A percentile compares a stretch with the other conserved stretches of the same genome.
Evolutionary conservation across 2,888 invertebrate species (phyloP).

Genomic region (Lydus trimaculatus): DNA sequence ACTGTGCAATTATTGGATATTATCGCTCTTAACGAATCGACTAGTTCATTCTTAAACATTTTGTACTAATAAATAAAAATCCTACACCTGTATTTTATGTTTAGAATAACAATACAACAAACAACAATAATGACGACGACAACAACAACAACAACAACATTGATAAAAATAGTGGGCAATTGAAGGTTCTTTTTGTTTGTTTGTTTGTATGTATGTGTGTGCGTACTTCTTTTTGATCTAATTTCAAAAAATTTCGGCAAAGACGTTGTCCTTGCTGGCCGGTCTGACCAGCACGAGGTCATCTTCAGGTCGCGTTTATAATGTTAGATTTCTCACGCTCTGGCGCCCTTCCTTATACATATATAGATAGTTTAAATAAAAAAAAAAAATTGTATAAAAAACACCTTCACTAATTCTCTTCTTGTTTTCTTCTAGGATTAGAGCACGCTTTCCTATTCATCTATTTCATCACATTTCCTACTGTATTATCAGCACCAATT

Average conservation of each 20-base stretch:
- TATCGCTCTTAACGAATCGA: conserved; percentile 48
- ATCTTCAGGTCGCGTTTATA: conserved; percentile 43
- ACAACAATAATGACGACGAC: too few species aligned
- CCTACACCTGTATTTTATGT: conserved; percentile 26
- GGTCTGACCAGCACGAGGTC: conserved; percentile 43
- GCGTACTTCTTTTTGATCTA: neutral
- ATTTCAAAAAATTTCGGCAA: conserved; percentile 15
- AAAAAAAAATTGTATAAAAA: neutral
- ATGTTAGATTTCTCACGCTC: conserved; percentile 55
- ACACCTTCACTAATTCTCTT: conserved; percentile 2
- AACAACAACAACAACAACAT: neutral
- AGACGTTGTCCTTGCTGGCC: conserved; percentile 38
- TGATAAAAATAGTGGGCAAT: conserved; percentile 4
- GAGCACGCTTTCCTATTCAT: conserved; percentile 58
- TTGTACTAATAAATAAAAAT: conserved; percentile 50
- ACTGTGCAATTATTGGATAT: conserved; percentile 55
- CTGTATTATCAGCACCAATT: conserved; percentile 55
- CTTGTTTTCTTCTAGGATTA: conserved; percentile 58
- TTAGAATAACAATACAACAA: neutral
- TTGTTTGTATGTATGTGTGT: neutral
- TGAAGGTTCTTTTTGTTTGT: conserved; percentile 1
- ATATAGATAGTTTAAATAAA: conserved; percentile 29
- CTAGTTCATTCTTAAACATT: conserved; percentile 49
- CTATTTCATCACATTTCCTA: conserved; percentile 55
- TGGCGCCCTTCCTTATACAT: conserved; percentile 52